These are phyloP conservation scores for Calliscelio sp. DNA, from an alignment of 2,888 invertebrate genomes.

Conservation along the genomic window DNA sequence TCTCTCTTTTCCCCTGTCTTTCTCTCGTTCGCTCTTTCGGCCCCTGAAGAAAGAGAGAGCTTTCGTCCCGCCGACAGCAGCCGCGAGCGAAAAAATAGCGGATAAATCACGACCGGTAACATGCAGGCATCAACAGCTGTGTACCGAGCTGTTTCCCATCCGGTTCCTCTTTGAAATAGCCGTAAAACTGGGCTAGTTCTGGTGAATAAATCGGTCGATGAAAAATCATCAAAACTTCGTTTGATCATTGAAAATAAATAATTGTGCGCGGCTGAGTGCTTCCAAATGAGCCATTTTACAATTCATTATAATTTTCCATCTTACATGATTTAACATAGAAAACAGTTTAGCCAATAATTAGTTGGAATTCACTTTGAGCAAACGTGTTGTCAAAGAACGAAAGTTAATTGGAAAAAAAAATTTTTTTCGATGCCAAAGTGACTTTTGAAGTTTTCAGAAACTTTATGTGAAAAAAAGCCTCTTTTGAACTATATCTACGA, in stretches of 20 bases:
- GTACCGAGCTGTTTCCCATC: neutral
- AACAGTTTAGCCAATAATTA: conserved; percentile 9
- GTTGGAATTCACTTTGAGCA: conserved; percentile 25
- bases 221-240: no score
- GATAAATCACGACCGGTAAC: neutral
- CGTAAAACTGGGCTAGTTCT: no score
- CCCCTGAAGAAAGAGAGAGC: conserved; percentile 41
- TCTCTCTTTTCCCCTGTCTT: conserved; percentile 71
- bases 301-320: neutral
- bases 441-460: neutral
- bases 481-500: neutral
- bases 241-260: no score
- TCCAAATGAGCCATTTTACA: no score
- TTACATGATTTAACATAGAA: no score
- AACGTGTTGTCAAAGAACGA: conserved; percentile 9
- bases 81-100: conserved; percentile 6
- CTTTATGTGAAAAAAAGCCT: neutral
- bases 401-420: conserved; percentile 14
- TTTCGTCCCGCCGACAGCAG: conserved; percentile 7
- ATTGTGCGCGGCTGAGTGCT: no score
- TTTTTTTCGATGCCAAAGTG: neutral
- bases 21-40: conserved; percentile 70
- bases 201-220: no score
- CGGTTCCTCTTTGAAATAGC: conserved; percentile 11
- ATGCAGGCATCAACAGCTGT: conserved; percentile 34